phyloP scores from a whole-genome alignment of 2,888 invertebrate genomes.

The Bhutanitis thaidina region DNA sequence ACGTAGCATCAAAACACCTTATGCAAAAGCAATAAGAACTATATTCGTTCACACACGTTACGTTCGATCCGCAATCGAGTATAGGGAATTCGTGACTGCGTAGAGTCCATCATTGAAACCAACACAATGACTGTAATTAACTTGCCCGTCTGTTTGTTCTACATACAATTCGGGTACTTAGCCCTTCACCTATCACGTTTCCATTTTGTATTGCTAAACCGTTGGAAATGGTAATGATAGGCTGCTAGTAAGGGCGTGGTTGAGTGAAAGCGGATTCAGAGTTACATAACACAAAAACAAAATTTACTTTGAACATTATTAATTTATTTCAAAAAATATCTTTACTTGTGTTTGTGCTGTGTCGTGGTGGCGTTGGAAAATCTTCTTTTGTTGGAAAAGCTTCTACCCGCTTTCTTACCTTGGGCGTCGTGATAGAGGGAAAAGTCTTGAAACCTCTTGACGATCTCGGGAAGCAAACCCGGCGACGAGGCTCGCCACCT shows the following conservation, averaged over 20 bases:
- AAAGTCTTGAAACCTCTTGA: too few relatives aligned
- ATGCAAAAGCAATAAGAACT: not conserved
- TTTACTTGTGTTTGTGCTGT: too few relatives aligned
- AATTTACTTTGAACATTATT: too few relatives aligned
- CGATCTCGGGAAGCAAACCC: too few relatives aligned
- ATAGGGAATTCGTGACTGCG: constrained; percentile 21
- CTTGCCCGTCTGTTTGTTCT: constrained; percentile 62
- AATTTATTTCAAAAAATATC: too few relatives aligned
- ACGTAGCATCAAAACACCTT: not conserved
- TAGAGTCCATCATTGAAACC: constrained; percentile 20
- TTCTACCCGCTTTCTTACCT: too few relatives aligned
- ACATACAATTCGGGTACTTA: constrained; percentile 56
- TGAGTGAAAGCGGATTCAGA: constrained; percentile 28
- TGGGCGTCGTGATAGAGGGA: too few relatives aligned
- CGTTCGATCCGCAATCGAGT: not conserved
- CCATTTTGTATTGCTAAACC: constrained; percentile 68
- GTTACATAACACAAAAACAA: too few relatives aligned
- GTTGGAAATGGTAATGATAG: constrained; percentile 58
- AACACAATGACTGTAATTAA: constrained; percentile 65
- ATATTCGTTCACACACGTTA: not conserved
- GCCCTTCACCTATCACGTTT: constrained; percentile 77
- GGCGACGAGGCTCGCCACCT: too few relatives aligned
- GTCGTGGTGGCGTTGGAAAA: too few relatives aligned
- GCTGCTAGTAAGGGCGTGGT: constrained; percentile 29
- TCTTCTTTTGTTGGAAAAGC: too few relatives aligned